Evolutionary conservation across 1,140 invertebrate genomes (phyloP).

Genomic region (Rhysida immarginata): DNA sequence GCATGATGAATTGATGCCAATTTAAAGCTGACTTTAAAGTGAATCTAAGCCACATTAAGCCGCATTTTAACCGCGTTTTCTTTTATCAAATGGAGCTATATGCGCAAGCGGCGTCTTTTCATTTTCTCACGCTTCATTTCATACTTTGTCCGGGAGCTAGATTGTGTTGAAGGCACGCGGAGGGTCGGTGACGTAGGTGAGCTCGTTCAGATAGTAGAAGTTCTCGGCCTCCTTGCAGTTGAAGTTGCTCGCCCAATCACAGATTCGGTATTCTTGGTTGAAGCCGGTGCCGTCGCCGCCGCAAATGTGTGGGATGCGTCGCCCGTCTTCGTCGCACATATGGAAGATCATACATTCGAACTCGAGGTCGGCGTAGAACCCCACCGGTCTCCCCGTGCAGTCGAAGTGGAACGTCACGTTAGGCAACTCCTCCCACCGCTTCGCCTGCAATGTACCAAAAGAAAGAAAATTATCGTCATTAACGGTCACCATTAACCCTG

Average conservation of each 20-base stretch:
- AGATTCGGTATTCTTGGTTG: conserved; percentile 43
- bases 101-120: too few relatives aligned
- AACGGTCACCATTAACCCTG: too few relatives aligned
- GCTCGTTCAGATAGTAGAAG: conserved; percentile 41
- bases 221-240: conserved; percentile 38
- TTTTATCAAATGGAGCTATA: too few relatives aligned
- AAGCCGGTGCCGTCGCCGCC: conserved; percentile 40
- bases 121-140: too few relatives aligned
- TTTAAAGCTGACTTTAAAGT: too few relatives aligned
- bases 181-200: conserved; percentile 43
- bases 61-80: too few relatives aligned
- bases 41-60: too few relatives aligned
- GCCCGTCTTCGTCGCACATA: conserved; percentile 44
- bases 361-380: conserved; percentile 45
- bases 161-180: conserved; percentile 25
- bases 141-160: too few relatives aligned
- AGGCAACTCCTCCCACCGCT: conserved; percentile 43
- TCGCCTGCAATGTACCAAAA: conserved; percentile 23
- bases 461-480: background rate
- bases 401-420: conserved; percentile 44
- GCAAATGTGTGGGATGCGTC: conserved; percentile 42
- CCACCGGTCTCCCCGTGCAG: conserved; percentile 38
- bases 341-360: conserved; percentile 48
- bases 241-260: conserved; percentile 44
- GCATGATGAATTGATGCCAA: too few relatives aligned